Conservation (phyloP, 2,113 vertebrate genomes). For the Megaceryle torquata region DNA sequence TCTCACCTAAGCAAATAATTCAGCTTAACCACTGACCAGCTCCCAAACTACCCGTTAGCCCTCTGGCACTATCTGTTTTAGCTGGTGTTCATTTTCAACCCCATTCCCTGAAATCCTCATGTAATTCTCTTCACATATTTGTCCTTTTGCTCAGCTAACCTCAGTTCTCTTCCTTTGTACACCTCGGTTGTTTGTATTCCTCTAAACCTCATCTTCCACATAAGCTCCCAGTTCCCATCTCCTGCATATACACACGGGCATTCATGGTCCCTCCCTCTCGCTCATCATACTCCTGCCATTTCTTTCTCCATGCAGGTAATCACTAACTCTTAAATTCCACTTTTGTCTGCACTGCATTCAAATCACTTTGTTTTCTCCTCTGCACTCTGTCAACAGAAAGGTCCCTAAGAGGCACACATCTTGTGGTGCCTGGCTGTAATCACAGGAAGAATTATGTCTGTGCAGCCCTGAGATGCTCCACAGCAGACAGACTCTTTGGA, state of each 20-base stretch:
- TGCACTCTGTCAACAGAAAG: not conserved
- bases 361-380: not conserved
- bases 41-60: not conserved
- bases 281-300: not conserved
- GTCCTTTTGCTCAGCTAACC: not conserved
- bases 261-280: fast-evolving
- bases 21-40: not conserved
- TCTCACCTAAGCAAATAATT: not conserved
- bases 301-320: not conserved
- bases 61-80: not conserved
- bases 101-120: not conserved
- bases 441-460: not conserved
- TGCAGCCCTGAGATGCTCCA: not conserved
- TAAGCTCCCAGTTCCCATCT: not conserved
- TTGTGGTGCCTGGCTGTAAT: not conserved
- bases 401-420: not conserved
- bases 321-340: not conserved
- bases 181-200: not conserved
- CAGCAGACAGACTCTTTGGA: not conserved
- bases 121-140: not conserved
- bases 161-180: not conserved
- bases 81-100: not conserved
- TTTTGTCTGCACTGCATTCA: not conserved
- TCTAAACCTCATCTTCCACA: not conserved
- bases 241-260: not conserved